phyloP scores from a whole-genome alignment of 2,113 vertebrate species.

The Tragelaphus scriptus region DNA sequence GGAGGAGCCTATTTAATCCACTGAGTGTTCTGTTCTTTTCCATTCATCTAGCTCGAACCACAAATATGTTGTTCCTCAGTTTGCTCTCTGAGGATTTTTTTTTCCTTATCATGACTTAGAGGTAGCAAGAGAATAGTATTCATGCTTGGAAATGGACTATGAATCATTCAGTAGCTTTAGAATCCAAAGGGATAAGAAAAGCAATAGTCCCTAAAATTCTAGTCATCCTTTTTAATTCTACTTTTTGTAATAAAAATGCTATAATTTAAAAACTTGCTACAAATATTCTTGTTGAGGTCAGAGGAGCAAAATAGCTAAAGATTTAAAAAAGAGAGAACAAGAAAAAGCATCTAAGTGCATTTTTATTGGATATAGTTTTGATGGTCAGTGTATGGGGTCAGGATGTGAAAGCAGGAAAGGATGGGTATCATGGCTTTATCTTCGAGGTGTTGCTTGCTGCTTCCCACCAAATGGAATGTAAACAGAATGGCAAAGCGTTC shows the following conservation, averaged over 20 bases:
- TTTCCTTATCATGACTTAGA: constrained; percentile 53
- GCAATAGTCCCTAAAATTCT: constrained; percentile 6
- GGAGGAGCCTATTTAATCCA: constrained; percentile 50
- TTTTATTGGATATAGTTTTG: background rate
- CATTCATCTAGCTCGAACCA: constrained; percentile 41
- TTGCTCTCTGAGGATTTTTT: constrained; percentile 34
- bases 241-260: background rate
- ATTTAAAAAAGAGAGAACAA: background rate
- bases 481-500: background rate
- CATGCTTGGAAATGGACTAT: constrained; percentile 41
- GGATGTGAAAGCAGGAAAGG: background rate
- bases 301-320: background rate
- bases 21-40: constrained; percentile 56
- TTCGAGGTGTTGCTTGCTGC: background rate
- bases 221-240: background rate
- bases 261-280: constrained; percentile 23
- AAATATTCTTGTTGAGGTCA: background rate
- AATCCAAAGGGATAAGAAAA: constrained; percentile 48
- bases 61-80: constrained; percentile 51
- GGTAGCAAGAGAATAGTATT: constrained; percentile 23
- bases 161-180: constrained; percentile 31
- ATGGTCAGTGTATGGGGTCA: background rate
- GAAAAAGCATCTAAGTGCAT: background rate
- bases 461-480: background rate
- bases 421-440: background rate